Conservation (phyloP, 92 coral and sea anemone genomes). For the Zoanthus solanderi region DNA sequence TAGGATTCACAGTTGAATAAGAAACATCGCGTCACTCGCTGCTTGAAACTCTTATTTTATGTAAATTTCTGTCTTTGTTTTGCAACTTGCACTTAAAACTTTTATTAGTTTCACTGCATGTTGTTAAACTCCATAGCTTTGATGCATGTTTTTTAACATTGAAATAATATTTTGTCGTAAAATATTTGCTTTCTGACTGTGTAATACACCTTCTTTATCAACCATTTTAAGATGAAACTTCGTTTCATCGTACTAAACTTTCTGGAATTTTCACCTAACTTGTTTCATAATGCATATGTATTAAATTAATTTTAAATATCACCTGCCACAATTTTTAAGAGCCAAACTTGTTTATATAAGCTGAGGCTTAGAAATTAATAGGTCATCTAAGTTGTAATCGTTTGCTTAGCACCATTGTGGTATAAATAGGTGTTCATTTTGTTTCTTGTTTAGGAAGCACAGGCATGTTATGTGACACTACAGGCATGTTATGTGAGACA, state of each 20-base stretch:
- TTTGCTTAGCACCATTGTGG: not conserved
- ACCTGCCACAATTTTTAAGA: not conserved
- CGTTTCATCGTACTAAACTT: not conserved
- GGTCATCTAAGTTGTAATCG: not conserved
- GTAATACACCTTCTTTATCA: too few species aligned
- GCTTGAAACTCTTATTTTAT: constrained; percentile 20
- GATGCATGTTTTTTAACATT: not conserved
- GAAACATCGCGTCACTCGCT: not conserved
- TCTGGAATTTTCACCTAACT: not conserved
- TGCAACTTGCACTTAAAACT: not conserved
- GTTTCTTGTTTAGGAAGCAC: not conserved
- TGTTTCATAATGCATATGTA: not conserved
- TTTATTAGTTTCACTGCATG: constrained; percentile 22
- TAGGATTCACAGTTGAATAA: not conserved
- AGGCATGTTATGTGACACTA: too few species aligned
- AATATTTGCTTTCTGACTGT: not conserved
- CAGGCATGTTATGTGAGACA: not conserved
- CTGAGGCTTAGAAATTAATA: not conserved
- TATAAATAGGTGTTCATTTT: not conserved
- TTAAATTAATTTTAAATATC: not conserved
- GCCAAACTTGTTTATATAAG: not conserved
- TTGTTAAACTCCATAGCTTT: not conserved
- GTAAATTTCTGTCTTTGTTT: constrained; percentile 5
- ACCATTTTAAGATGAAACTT: not conserved
- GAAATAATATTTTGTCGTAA: not conserved